Base-by-base conservation (phyloP, 2,797 vertebrate genomes). In the Tenualosa ilisha region DNA sequence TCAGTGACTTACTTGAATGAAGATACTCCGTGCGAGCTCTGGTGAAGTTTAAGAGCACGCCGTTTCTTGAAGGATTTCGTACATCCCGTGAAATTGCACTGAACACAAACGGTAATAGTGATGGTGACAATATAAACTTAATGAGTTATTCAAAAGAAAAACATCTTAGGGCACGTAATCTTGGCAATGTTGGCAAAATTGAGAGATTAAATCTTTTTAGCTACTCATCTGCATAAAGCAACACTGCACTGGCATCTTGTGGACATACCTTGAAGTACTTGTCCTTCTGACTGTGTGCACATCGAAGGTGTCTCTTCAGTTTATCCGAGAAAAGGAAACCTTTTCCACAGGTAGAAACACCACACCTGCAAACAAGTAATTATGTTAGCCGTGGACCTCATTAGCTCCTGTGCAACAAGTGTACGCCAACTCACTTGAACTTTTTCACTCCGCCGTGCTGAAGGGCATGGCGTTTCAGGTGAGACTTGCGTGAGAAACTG, bases 61-160 rank as follows among this genome's bases (percentile, higher is more conserved):
- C 95, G 94, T 87, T 97, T 97, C 83, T 88, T 93, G 90, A 97
- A 97, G 46, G 89, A 93, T 89, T 88, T 50, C 0, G 85, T 24
- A 87, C 96, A 97, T n/a, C 89, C 89, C 1, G 89, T 81, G 49
- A 91, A 91, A 0, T 46, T 83, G 61, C 96, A 97, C 96, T 97
- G 79, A 6, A 26, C n/a, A 26, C 1, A 53, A 24, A 20, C 0
- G 50, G 7, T 51, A 51, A 12, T 9, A 49, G 7, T 49, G 46
- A 31, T 31, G 31, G 31, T 31, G 31, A 31, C 31, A 31, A 31
- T 31, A 31, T 31, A 31, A 31, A 31, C 1, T 50, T 6, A 50
- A 50, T 50, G 6, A 50, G 6, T 50, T 6, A 50, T 50, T 50
- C 0, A 3, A 54, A 54, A 13, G 53, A 54, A 54, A 56, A 20